A percentile compares a stretch with the other conserved stretches of the same genome.
Evolutionary conservation across 2,888 invertebrate genomes (phyloP).

Genomic region (Harpalus rufipes): DNA sequence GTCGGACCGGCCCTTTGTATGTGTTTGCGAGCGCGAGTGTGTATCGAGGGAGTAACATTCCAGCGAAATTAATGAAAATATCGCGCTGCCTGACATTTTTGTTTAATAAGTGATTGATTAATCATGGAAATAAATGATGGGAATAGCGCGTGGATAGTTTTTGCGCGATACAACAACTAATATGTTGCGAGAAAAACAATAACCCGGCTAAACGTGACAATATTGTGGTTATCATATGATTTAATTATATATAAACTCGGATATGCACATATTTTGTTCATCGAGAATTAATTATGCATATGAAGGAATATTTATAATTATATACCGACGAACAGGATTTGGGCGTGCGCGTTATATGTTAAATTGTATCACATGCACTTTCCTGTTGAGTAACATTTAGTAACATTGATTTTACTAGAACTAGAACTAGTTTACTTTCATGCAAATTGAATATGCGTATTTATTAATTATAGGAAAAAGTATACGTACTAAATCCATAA

Average conservation of each 20-base stretch:
- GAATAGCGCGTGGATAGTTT: slow-evolving; percentile 39
- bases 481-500: too few relatives aligned
- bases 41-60: slow-evolving; percentile 53
- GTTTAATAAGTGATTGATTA: slow-evolving; percentile 63
- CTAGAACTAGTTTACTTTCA: neutral
- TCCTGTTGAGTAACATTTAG: neutral
- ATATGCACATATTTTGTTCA: neutral
- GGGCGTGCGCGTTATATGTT: neutral
- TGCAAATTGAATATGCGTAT: too few relatives aligned
- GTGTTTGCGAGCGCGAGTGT: neutral
- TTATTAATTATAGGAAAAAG: too few relatives aligned
- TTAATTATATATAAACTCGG: neutral
- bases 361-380: neutral
- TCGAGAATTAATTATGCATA: neutral
- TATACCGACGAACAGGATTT: neutral
- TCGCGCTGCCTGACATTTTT: slow-evolving; percentile 58
- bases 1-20: slow-evolving; percentile 6
- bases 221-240: slow-evolving; percentile 1
- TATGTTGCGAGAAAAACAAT: slow-evolving; percentile 21
- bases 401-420: neutral
- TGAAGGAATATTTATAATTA: slow-evolving; percentile 1
- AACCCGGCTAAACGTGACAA: slow-evolving; percentile 1
- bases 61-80: slow-evolving; percentile 60
- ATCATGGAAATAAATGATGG: slow-evolving; percentile 46
- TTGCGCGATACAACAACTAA: slow-evolving; percentile 25